Evolutionary conservation across 2,888 invertebrate species (phyloP).

Genomic region (Troglohyphantes excavatus): DNA sequence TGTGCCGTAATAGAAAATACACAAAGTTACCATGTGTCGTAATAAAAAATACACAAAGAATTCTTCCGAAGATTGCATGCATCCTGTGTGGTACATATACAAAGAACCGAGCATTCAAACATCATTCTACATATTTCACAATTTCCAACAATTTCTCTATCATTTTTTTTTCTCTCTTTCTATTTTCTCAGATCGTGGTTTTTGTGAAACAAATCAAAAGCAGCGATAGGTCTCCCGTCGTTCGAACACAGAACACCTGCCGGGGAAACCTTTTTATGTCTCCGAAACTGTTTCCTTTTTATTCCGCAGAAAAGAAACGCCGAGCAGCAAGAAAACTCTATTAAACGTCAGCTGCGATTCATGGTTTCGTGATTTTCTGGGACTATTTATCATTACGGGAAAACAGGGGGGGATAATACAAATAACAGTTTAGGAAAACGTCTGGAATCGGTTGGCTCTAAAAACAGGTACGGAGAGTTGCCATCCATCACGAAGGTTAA

Average conservation of each 20-base stretch:
- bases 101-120: too few relatives aligned
- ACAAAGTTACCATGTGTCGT: too few relatives aligned
- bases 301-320: not conserved
- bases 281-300: not conserved
- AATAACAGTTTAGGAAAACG: not conserved
- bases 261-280: slow-evolving; percentile 2
- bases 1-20: too few relatives aligned
- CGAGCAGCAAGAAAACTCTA: not conserved
- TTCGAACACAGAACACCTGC: not conserved
- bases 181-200: not conserved
- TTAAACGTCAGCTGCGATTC: slow-evolving; percentile 2
- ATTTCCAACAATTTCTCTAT: not conserved
- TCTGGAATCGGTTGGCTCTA: not conserved
- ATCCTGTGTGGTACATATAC: too few relatives aligned
- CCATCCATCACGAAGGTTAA: not conserved
- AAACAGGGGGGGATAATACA: not conserved
- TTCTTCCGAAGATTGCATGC: too few relatives aligned
- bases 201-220: not conserved
- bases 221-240: not conserved
- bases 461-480: not conserved
- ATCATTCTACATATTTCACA: not conserved
- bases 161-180: not conserved
- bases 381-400: not conserved
- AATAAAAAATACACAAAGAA: too few relatives aligned
- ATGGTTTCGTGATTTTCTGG: not conserved